Evolutionary conservation across 2,797 vertebrate species (phyloP).

Genomic region (Melopsittacus undulatus): DNA sequence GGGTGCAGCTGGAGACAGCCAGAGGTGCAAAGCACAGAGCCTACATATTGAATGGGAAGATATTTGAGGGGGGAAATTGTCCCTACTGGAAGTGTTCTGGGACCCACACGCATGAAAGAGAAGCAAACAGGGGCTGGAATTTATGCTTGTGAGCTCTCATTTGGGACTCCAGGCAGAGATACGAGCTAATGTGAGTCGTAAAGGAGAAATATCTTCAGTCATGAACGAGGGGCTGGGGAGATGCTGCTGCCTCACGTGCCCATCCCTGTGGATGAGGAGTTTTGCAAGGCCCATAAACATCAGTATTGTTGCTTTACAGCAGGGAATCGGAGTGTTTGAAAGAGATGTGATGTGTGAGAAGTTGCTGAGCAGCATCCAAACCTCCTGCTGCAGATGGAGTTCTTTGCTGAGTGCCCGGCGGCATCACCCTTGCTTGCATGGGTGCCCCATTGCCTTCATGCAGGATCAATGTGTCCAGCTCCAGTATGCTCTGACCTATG

Average conservation of each 20-base stretch:
- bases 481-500: rapidly evolving
- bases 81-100: background rate
- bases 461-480: background rate
- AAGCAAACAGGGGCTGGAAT: background rate
- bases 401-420: rapidly evolving
- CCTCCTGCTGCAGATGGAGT: background rate
- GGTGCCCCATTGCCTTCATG: rapidly evolving
- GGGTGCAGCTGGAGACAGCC: background rate
- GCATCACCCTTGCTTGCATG: rapidly evolving
- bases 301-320: background rate
- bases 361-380: background rate
- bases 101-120: background rate
- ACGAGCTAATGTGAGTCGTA: background rate
- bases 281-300: background rate
- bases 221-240: background rate
- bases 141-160: background rate
- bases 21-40: background rate
- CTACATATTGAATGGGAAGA: background rate
- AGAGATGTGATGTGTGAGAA: background rate
- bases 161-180: background rate
- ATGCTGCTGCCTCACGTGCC: background rate
- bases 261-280: background rate
- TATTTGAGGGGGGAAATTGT: rapidly evolving
- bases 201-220: background rate
- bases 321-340: background rate